Percentiles rank a stretch among this genome's conserved stretches.
These are phyloP conservation scores for Tapera naevia DNA, from an alignment of 2,797 vertebrate genomes.

Conservation along the genomic window DNA sequence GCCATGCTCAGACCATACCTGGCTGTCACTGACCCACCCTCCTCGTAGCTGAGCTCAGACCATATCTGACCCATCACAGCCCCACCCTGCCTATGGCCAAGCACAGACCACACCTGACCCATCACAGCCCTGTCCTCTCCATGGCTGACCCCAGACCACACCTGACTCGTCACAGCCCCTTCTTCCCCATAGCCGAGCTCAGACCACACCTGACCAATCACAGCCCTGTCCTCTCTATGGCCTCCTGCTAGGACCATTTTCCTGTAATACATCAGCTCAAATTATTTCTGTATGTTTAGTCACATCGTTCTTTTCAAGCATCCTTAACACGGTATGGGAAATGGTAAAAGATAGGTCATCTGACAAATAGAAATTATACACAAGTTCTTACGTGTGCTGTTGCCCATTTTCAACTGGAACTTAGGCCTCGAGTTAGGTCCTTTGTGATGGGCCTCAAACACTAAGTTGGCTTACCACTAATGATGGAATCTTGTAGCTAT, in stretches of 20 bases:
- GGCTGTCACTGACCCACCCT: not conserved
- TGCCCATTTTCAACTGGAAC: not conserved
- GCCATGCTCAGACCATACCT: not conserved
- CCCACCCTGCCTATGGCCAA: too few relatives aligned
- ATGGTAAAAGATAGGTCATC: fast-evolving
- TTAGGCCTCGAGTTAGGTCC: fast-evolving
- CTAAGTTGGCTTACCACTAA: not conserved
- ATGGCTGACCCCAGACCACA: too few relatives aligned
- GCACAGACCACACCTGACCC: not conserved
- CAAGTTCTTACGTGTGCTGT: fast-evolving
- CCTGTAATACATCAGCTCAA: fast-evolving
- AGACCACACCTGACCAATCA: not conserved
- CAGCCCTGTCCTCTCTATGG: too few relatives aligned
- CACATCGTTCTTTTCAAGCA: not conserved
- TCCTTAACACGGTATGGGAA: fast-evolving
- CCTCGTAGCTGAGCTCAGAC: too few relatives aligned
- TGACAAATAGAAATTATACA: fast-evolving
- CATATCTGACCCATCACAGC: too few relatives aligned
- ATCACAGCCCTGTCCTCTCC: too few relatives aligned
- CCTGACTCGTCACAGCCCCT: too few relatives aligned
- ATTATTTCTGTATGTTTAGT: fast-evolving
- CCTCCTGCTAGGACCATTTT: fast-evolving
- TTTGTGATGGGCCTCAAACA: not conserved
- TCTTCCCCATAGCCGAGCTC: not conserved
- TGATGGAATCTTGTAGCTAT: not conserved